Evolutionary conservation across 2,797 vertebrate species (phyloP), one percentile per base, ranked within the genome.

Genomic region (Peromyscus attwateri): DNA sequence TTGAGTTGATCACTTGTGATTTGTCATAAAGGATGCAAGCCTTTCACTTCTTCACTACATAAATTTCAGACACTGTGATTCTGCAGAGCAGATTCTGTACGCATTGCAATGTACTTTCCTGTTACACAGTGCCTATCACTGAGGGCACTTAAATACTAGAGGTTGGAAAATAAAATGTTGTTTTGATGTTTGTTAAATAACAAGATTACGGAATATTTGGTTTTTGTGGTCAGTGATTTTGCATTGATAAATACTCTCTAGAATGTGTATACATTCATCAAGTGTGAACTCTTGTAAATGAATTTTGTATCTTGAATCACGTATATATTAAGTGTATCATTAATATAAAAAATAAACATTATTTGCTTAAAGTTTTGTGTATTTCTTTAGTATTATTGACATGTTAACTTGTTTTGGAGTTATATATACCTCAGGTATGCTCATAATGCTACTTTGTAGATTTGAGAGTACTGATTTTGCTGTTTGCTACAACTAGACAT

Each of bases 201-300:
- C 91, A 95, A 95, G 91, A 96, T 93, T 97, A 97, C 84, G 97
- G 94, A 97, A 49, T 92, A 94, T 96, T 94, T 97, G 94, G 62
- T 95, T 97, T 97, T 97, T 96, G 97, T 97, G 95, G 84, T 98
- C 96, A 91, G 82, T 97, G 97, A 96, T 92, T 96, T 97, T 97
- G 94, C 91, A 96, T 97, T 96, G 97, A 96, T 98, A 97, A 95
- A 97, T 97, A 96, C 98, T 97, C 95, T 98, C 95, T 98, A 98
- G 97, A 98, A 98, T 98, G 96, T 98, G 97, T 97, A 89, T 97
- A 97, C 96, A 96, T 97, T 97, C 97, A 97, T 98, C 95, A 93
- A 94, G 96, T 98, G 98, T 98, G 98, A 98, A 98, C 96, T 98
- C 97, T 95, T 98, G 97, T 98, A 98, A 97, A 98, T 98, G 96